Base-by-base conservation (phyloP, 2,113 vertebrate species). In the Brachyistius frenatus region DNA sequence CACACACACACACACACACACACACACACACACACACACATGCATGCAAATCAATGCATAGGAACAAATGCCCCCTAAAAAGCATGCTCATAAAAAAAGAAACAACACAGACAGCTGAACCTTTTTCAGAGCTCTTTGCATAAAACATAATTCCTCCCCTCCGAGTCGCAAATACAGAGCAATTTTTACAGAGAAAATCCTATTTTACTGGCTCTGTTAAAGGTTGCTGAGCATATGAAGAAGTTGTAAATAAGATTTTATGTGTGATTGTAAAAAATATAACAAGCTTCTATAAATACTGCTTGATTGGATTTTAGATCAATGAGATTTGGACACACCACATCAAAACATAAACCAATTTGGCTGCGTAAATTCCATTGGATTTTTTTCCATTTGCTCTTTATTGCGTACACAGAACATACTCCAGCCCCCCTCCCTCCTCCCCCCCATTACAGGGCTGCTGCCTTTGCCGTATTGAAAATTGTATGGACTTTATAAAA, bases 341-440 rank as follows among this genome's bases (percentile, higher is more conserved):
- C 74, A 86, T 81, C 23, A 83, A 73, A 86, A 83, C 61, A 46
- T 33, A 83, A 80, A 75, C 64, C 31, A 66, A 67, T 74, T 67
- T 56, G 14, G 32, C 58, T 52, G 15, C 36, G 46, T 62, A 60
- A 81, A 87, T 84, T 31, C n/a, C 54, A 79, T 80, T 82, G 36
- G 39, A 74, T 71, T 83, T 84, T 81, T 84, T 83, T 75, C 68
- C 50, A 76, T 68, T 23, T 75, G 50, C 53, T 63, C 36, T 88
- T 87, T 81, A 91, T 85, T 85, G 80, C 66, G 35, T 4, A 69
- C 31, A 36, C 5, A 63, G 35, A 69, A 14, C 50, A 15, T 16
- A 33, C 47, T 54, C 64, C 14, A 44, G 66, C 64, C 52, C 60
- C 64, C 14, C 23, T 23, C 23, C 23, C 23, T 23, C 23, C 23